These are phyloP conservation scores for Sciurus carolinensis DNA, from an alignment of 2,797 vertebrate species.

Conservation along the genomic window DNA sequence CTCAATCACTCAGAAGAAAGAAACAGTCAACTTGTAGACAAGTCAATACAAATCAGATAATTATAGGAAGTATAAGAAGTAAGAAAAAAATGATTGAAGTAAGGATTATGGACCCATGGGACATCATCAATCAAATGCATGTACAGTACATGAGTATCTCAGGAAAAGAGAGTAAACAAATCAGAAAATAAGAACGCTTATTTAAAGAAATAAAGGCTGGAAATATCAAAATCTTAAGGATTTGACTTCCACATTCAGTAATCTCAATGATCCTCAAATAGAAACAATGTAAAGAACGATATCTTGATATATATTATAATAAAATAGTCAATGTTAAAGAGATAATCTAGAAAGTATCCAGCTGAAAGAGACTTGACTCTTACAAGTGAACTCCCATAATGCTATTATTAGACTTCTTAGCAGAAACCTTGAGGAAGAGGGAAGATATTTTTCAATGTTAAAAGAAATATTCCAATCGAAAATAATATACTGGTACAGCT, in stretches of 20 bases:
- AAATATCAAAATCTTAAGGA: not conserved
- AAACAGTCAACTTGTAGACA: not conserved
- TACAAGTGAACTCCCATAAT: not conserved
- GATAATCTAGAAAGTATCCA: not conserved
- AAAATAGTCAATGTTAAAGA: not conserved
- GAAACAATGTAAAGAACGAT: not conserved
- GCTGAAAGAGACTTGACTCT: not conserved
- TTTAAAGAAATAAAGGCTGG: not conserved
- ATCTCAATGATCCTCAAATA: not conserved
- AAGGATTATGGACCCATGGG: not conserved
- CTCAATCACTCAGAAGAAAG: not conserved
- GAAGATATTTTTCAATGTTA: not conserved
- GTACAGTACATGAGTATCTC: not conserved
- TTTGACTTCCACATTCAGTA: not conserved
- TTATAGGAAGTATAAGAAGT: not conserved
- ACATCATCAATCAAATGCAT: not conserved
- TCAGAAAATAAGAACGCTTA: not conserved
- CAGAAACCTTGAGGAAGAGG: not conserved
- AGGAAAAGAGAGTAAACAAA: not conserved
- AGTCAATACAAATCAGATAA: not conserved
- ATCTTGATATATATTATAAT: not conserved
- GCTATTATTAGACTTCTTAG: not conserved
- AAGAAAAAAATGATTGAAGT: not conserved
- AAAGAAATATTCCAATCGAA: not conserved
- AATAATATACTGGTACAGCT: not conserved